phyloP scores from a whole-genome alignment of 1,140 invertebrate species.

The Mycetomoellerius zeteki region DNA sequence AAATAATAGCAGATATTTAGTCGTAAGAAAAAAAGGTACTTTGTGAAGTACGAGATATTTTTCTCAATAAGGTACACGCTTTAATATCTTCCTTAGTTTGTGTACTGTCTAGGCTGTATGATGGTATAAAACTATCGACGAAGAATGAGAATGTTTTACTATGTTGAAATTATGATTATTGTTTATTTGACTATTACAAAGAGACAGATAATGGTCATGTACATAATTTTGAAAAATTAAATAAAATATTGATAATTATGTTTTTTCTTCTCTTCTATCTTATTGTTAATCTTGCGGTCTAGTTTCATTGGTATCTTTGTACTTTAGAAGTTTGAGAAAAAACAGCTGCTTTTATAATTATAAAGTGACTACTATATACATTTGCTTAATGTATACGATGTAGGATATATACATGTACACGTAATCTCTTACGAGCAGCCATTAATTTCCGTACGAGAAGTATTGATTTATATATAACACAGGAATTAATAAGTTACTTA shows the following conservation, averaged over 20 bases:
- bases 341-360: conserved; percentile 56
- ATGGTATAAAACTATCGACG: conserved; percentile 9
- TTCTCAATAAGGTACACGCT: conserved; percentile 76
- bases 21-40: conserved; percentile 53
- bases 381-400: neutral
- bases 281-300: conserved; percentile 63
- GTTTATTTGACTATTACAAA: conserved; percentile 79
- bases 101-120: conserved; percentile 73
- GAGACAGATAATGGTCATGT: conserved; percentile 79
- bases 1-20: conserved; percentile 74
- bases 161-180: conserved; percentile 81
- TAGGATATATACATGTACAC: conserved; percentile 14
- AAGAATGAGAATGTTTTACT: conserved; percentile 74
- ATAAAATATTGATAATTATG: conserved; percentile 84
- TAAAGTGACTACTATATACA: conserved; percentile 50
- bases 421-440: conserved; percentile 4
- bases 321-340: conserved; percentile 8
- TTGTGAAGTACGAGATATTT: conserved; percentile 61
- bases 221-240: conserved; percentile 82
- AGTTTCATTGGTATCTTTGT: conserved; percentile 59
- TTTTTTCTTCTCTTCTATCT: conserved; percentile 74
- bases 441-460: neutral
- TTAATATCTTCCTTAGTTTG: conserved; percentile 80
- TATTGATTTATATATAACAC: conserved; percentile 3
- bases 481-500: conserved; percentile 38